A percentile compares a stretch with the other conserved stretches of the same genome.
These are phyloP conservation scores for Centruroides sculpturatus DNA, from an alignment of 1,140 invertebrate species.

Conservation along the genomic window DNA sequence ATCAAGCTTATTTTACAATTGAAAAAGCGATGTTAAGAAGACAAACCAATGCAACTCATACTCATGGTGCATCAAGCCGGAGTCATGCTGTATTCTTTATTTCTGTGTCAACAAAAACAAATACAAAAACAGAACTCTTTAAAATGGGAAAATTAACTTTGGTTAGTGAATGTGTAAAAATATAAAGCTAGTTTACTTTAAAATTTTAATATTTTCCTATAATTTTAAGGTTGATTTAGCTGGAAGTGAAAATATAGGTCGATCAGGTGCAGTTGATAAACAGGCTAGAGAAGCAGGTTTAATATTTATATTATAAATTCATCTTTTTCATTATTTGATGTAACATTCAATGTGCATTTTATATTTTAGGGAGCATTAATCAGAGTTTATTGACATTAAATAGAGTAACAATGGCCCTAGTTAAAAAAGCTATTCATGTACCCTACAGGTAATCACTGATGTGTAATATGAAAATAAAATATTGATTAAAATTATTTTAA, in stretches of 20 bases:
- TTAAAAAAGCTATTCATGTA: slow-evolving; percentile 69
- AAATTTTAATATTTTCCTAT: no score
- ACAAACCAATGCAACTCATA: slow-evolving; percentile 78
- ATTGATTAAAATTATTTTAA: not conserved
- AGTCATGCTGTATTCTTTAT: slow-evolving; percentile 90
- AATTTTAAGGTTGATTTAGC: slow-evolving; percentile 60
- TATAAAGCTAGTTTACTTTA: not conserved
- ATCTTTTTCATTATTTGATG: not conserved
- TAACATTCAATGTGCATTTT: not conserved
- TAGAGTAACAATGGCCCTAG: slow-evolving; percentile 85
- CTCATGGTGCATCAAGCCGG: slow-evolving; percentile 84
- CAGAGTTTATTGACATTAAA: slow-evolving; percentile 91
- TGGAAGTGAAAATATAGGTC: slow-evolving; percentile 87
- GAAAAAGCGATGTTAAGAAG: slow-evolving; percentile 68
- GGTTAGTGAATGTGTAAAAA: slow-evolving; percentile 72
- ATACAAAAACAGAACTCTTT: slow-evolving; percentile 53
- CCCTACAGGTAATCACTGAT: slow-evolving; percentile 57
- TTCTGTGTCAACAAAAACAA: slow-evolving; percentile 83
- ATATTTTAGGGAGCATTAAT: slow-evolving; percentile 56
- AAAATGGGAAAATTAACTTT: slow-evolving; percentile 63
- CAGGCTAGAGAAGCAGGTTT: slow-evolving; percentile 66
- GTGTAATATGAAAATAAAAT: not conserved
- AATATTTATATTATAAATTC: no score
- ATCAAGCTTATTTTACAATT: slow-evolving; percentile 77
- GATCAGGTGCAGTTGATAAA: slow-evolving; percentile 81